Evolutionary conservation across 2,888 invertebrate genomes (phyloP).

Genomic region (Acanthococcus lagerstroemiae): DNA sequence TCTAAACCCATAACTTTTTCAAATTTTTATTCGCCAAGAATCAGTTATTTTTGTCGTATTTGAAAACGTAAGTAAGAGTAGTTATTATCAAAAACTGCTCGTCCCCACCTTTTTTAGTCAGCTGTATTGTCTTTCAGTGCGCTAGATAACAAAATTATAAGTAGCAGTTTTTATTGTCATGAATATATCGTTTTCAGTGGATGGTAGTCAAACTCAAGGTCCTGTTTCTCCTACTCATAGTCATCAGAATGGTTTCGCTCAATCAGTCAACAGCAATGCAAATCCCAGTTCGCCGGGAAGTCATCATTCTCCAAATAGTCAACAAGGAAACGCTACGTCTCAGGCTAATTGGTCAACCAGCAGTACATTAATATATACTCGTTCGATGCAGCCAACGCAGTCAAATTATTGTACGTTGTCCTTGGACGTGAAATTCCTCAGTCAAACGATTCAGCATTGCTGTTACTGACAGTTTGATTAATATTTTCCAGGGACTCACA

Average conservation of each 20-base stretch:
- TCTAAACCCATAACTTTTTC: no score
- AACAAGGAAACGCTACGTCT: slow-evolving; percentile 20
- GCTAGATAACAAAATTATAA: no score
- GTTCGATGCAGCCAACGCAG: slow-evolving; percentile 66
- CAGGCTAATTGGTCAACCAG: slow-evolving; percentile 36
- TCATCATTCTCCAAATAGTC: slow-evolving; percentile 12
- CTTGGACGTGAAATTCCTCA: not conserved
- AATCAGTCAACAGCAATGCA: slow-evolving; percentile 14
- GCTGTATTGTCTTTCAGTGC: no score
- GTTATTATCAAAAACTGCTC: no score
- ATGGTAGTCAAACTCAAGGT: not conserved
- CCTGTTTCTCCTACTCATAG: not conserved
- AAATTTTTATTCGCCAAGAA: no score
- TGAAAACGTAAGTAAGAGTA: no score
- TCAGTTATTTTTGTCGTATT: no score
- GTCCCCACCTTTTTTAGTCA: no score
- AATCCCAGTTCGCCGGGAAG: slow-evolving; percentile 16
- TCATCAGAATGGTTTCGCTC: slow-evolving; percentile 28
- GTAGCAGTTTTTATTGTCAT: no score
- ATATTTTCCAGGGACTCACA: slow-evolving; percentile 13
- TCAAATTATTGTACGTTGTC: slow-evolving; percentile 32
- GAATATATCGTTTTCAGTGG: not conserved
- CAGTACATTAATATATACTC: slow-evolving; percentile 84
- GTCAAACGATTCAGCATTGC: not conserved
- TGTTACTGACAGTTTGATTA: not conserved